Conservation (phyloP, 1,140 invertebrate species). For the Acromyrmex heyeri region DNA sequence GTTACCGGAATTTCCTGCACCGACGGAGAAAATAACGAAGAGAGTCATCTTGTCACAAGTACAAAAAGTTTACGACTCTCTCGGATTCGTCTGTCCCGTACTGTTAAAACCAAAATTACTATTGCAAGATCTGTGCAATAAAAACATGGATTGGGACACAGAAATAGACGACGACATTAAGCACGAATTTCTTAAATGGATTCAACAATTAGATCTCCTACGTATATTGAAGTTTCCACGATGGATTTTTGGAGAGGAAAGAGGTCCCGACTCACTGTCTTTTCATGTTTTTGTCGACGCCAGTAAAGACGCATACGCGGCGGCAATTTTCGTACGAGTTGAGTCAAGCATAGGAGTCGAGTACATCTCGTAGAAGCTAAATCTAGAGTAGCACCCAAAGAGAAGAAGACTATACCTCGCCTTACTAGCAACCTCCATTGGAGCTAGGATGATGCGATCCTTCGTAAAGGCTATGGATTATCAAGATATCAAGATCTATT, state of each 20-base stretch:
- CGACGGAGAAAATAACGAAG: background rate
- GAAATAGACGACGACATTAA: background rate
- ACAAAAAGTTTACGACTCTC: background rate
- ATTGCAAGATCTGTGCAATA: background rate
- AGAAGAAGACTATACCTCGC: background rate
- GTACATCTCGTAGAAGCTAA: background rate
- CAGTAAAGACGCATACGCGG: background rate
- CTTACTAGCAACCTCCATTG: background rate
- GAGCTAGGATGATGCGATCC: background rate
- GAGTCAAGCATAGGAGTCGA: fast-evolving
- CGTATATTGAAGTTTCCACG: background rate
- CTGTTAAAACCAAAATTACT: background rate
- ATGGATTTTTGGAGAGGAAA: background rate
- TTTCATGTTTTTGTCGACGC: background rate
- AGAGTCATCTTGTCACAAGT: background rate
- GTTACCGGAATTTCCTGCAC: background rate
- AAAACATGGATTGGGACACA: background rate
- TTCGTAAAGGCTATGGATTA: background rate
- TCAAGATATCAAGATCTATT: background rate
- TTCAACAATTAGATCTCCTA: background rate
- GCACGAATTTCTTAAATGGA: background rate
- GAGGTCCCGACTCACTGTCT: background rate
- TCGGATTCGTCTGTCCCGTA: background rate
- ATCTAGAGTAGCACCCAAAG: background rate
- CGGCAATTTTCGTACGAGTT: background rate